Base-by-base conservation (phyloP, 2,888 invertebrate genomes). In the Phlogophora meticulosa region DNA sequence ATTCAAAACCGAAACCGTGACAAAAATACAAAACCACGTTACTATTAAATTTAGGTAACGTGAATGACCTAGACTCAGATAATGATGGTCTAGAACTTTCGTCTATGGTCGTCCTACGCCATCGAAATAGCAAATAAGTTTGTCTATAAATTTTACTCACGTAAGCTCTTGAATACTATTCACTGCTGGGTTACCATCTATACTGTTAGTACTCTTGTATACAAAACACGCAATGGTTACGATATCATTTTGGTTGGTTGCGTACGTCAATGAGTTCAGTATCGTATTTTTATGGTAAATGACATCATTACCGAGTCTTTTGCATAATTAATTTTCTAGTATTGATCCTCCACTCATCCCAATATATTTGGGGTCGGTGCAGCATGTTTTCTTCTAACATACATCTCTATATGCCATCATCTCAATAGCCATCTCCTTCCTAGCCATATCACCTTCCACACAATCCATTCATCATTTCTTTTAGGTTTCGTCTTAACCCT, bases 71-170 rank as follows among this genome's bases (percentile, higher is more conserved):
- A 76, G 66, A 56, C 58, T 65, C 59, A 36, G 15, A 32, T 38
- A 63, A 58, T 53, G 48, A 59, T 2, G 55, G 65, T 77, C 76
- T 69, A 77, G 77, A 69, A 73, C 77, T 64, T 70, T 80, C 59
- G 62, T 70, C 80, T 69, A 65, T 66, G 62, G 62, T n/a, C 28
- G 58, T 49, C 59, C 60, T 68, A 73, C 58, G 65, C 63, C 53
- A 60, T 36, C 20, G 43, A 75, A 75, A 60, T 75, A 64, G 70
- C 40, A 76, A 76, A 76, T 58, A 57, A 48, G 68, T 38, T 65
- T 4, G 43, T 28, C 43, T 65, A 61, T 56, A 53, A 64, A 76
- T 76, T 57, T 48, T 57, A 63, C 71, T 53, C 64, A 61, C 64
- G 40, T 43, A 48, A 72, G 20, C 52, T 61, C 46, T 49, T 11